These are phyloP conservation scores for Eulemur coronatus DNA, from an alignment of 2,797 vertebrate genomes.

Conservation along the genomic window DNA sequence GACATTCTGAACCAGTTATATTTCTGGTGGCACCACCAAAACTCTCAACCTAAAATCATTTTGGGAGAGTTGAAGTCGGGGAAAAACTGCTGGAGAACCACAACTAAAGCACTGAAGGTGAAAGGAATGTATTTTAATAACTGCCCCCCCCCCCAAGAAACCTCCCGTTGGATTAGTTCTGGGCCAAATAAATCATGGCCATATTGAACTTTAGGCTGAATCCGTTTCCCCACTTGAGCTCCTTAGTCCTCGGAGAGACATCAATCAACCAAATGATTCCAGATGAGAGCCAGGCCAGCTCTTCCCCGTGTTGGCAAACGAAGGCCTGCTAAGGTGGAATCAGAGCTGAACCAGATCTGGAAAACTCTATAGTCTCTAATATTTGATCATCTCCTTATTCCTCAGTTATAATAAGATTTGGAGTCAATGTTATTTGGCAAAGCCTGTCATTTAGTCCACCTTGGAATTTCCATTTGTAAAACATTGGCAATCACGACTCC, in stretches of 20 bases:
- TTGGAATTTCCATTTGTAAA: not conserved
- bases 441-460: not conserved
- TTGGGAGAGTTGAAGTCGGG: not conserved
- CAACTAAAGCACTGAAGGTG: not conserved
- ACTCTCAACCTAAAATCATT: not conserved
- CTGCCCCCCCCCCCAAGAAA: not conserved
- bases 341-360: not conserved
- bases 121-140: not conserved
- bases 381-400: not conserved
- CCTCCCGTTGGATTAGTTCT: not conserved
- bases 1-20: not conserved
- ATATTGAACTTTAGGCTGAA: not conserved
- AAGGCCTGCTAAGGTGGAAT: not conserved
- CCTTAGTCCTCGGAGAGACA: not conserved
- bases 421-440: not conserved
- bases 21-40: not conserved
- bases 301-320: not conserved
- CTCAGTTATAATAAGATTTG: not conserved
- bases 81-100: not conserved
- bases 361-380: not conserved
- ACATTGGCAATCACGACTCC: not conserved
- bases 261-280: not conserved
- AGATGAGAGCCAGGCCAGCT: not conserved
- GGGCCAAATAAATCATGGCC: not conserved
- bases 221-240: accelerated